Percentiles rank a stretch among this genome's conserved stretches.
Conservation (phyloP, 2,888 invertebrate genomes). For the Theodoxus fluviatilis region DNA sequence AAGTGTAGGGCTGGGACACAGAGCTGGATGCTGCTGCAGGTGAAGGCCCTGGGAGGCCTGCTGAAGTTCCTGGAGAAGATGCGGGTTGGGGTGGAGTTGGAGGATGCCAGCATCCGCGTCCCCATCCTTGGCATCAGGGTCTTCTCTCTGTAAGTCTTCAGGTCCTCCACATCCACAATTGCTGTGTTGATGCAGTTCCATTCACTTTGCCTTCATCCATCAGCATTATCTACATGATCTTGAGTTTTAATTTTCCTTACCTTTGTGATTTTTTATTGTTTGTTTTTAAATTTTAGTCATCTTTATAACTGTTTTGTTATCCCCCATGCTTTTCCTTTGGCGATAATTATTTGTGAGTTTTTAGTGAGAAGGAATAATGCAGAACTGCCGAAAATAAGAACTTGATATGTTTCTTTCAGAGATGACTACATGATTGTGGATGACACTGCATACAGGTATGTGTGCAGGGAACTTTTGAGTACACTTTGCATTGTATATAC, state of each 20-base stretch:
- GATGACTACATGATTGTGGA: slow-evolving; percentile 77
- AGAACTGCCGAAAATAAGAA: neutral
- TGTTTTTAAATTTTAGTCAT: neutral
- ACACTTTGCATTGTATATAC: too few relatives aligned
- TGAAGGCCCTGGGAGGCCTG: slow-evolving; percentile 77
- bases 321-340: neutral
- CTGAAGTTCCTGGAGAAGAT: slow-evolving; percentile 74
- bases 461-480: neutral
- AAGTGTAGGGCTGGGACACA: too few relatives aligned
- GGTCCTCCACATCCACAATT: too few relatives aligned
- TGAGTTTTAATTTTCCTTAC: too few relatives aligned
- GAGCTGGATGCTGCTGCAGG: slow-evolving; percentile 46
- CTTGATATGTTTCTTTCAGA: slow-evolving; percentile 65
- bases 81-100: slow-evolving; percentile 63
- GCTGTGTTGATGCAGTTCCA: too few relatives aligned
- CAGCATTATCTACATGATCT: too few relatives aligned
- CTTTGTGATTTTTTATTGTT: neutral
- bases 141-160: slow-evolving; percentile 72
- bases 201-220: too few relatives aligned
- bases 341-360: slow-evolving; percentile 10
- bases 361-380: neutral
- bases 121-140: slow-evolving; percentile 70
- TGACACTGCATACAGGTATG: slow-evolving; percentile 72
- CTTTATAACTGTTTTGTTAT: neutral
- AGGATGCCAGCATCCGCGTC: slow-evolving; percentile 50